Evolutionary conservation across 2,888 invertebrate genomes (phyloP).

Genomic region (Apamea sordens): DNA sequence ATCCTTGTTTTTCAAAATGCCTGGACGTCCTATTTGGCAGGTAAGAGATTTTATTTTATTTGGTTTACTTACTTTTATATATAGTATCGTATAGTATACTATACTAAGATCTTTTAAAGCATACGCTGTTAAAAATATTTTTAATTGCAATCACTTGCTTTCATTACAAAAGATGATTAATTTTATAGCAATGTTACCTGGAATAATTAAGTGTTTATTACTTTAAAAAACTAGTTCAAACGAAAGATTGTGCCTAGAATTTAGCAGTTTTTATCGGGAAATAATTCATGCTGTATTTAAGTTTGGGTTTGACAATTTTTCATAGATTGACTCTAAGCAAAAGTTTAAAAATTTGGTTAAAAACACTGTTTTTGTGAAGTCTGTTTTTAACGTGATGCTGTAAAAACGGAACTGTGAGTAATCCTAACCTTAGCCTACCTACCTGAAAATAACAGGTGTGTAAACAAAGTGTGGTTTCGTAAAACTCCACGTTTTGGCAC

Average conservation of each 20-base stretch:
- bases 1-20: slow-evolving; percentile 88
- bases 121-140: not conserved
- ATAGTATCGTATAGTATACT: too few relatives aligned
- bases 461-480: slow-evolving; percentile 73
- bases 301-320: not conserved
- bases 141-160: not conserved
- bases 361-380: not conserved
- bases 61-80: not conserved
- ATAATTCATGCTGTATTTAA: not conserved
- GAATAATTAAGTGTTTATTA: not conserved
- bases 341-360: not conserved
- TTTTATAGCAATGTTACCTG: not conserved
- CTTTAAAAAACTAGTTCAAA: not conserved
- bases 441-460: slow-evolving; percentile 82
- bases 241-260: not conserved
- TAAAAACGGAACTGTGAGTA: slow-evolving; percentile 63
- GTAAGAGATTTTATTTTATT: slow-evolving; percentile 79
- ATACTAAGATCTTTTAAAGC: not conserved
- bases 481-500: slow-evolving; percentile 73
- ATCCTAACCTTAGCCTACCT: slow-evolving; percentile 77
- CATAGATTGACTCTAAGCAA: not conserved
- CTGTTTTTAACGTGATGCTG: slow-evolving; percentile 4
- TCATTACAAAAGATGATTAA: not conserved
- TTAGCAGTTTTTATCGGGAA: not conserved
- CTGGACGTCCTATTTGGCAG: slow-evolving; percentile 95